A percentile compares a stretch with the other conserved stretches of the same genome.
These are phyloP conservation scores for Apotomis capreana DNA, from an alignment of 2,888 invertebrate species.

Conservation along the genomic window DNA sequence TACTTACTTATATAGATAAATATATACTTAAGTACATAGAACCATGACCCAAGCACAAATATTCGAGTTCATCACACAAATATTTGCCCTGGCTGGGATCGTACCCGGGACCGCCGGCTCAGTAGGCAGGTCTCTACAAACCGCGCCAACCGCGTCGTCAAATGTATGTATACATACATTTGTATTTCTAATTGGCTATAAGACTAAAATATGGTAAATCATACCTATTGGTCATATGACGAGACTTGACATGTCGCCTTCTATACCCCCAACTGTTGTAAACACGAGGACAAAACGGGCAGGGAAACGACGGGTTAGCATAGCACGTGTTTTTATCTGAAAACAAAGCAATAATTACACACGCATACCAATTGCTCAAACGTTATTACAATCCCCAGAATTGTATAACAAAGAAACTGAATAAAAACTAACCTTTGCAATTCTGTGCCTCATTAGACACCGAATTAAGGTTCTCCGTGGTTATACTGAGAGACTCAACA, in stretches of 20 bases:
- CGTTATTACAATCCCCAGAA: not conserved
- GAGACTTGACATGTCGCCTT: slow-evolving; percentile 85
- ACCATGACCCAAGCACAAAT: too few relatives aligned
- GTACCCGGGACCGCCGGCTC: too few relatives aligned
- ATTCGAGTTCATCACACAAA: too few relatives aligned
- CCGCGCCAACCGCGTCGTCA: too few relatives aligned
- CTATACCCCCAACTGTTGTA: slow-evolving; percentile 87
- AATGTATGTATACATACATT: too few relatives aligned
- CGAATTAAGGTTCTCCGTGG: slow-evolving; percentile 73
- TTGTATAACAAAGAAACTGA: not conserved
- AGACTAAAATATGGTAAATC: not conserved
- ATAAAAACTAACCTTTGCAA: slow-evolving; percentile 65
- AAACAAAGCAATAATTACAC: slow-evolving; percentile 41
- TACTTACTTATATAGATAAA: too few relatives aligned
- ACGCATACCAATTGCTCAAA: slow-evolving; percentile 4
- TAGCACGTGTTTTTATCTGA: slow-evolving; percentile 71
- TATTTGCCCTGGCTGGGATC: too few relatives aligned
- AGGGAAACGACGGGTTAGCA: slow-evolving; percentile 83
- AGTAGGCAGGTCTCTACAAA: too few relatives aligned
- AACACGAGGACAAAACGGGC: slow-evolving; percentile 85
- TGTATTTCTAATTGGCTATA: too few relatives aligned
- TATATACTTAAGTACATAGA: too few relatives aligned
- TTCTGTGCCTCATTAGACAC: slow-evolving; percentile 71
- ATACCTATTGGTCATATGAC: slow-evolving; percentile 80
- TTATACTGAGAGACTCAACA: slow-evolving; percentile 75